Evolutionary conservation across 2,797 vertebrate genomes (phyloP), one percentile per base, ranked within the genome.

Genomic region (Lophotriccus pileatus): DNA sequence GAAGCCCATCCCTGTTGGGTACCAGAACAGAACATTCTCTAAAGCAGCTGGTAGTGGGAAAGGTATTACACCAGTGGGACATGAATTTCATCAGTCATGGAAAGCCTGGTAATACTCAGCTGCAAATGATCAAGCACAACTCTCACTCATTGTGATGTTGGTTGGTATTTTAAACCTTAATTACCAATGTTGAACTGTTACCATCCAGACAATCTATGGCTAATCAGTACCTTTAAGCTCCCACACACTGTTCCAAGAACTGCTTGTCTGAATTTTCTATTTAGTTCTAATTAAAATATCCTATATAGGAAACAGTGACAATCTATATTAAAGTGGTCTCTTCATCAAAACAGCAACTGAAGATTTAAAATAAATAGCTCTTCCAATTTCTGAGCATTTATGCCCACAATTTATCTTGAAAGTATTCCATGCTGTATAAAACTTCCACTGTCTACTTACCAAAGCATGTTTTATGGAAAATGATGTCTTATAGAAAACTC

Each of bases 91-190:
- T 90, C 34, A 58, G 8, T 32, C 28, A 21, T 46, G 17, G 37
- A 66, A 73, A 83, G 39, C 28, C 22, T 58, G 81, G 7, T 24
- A 86, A 82, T 44, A 88, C 30, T 69, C 41, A 69, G 62, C 67
- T 82, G 63, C 53, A 95, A 75, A 28, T 53, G 34, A 70, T 67
- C 52, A 83, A 49, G 25, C 12, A 46, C 24, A 81, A 53, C 19
- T 36, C 44, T 82, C 56, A 60, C 32, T 66, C 81, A 60, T 28
- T 78, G 58, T 36, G 37, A 70, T 78, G 67, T 39, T 52, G 39
- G 49, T 28, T 86, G 84, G 37, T 86, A 93, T 85, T 91, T 86
- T 79, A 86, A 85, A 58, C 62, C 79, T 91, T 86, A 86, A 91
- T 83, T 82, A 85, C 46, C 1, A 1, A 79, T 85, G 89, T 75